A percentile compares a stretch with the other conserved stretches of the same genome.
Conservation (phyloP, 2,888 invertebrate species). For the Trichogramma dendrolimi region DNA sequence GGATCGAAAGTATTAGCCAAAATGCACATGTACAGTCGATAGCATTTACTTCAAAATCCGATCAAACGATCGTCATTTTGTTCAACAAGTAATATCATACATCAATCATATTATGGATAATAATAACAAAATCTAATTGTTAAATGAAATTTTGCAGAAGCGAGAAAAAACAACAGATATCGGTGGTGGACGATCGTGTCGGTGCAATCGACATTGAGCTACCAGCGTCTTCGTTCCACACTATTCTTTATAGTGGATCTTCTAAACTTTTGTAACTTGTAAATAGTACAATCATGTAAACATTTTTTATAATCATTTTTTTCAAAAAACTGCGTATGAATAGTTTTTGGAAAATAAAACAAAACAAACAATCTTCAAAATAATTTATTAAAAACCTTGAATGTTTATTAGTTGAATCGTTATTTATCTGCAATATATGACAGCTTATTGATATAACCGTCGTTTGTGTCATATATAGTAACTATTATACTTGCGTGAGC, state of each 20-base stretch:
- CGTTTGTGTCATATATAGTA: constrained; percentile 43
- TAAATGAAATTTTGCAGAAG: constrained; percentile 5
- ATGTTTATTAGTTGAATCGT: constrained; percentile 46
- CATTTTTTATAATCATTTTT: no score
- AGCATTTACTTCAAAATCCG: constrained; percentile 57
- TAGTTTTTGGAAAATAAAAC: constrained; percentile 23
- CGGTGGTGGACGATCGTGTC: constrained; percentile 12
- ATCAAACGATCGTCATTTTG: constrained; percentile 54
- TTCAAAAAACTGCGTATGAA: no score
- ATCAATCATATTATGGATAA: no score
- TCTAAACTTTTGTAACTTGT: background rate
- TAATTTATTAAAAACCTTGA: constrained; percentile 50
- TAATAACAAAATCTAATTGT: no score
- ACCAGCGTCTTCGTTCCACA: constrained; percentile 17
- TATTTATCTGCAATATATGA: constrained; percentile 36
- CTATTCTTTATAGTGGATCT: constrained; percentile 19
- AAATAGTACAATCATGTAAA: background rate
- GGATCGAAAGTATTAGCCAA: constrained; percentile 39
- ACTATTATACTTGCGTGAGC: constrained; percentile 47
- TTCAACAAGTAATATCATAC: constrained; percentile 55
- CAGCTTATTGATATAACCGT: constrained; percentile 33
- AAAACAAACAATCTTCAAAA: constrained; percentile 43
- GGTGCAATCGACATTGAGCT: constrained; percentile 23
- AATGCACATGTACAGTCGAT: constrained; percentile 34
- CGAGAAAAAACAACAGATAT: constrained; percentile 5